Base-by-base conservation (phyloP, 2,888 invertebrate species). In the Lampropteryx suffumata region DNA sequence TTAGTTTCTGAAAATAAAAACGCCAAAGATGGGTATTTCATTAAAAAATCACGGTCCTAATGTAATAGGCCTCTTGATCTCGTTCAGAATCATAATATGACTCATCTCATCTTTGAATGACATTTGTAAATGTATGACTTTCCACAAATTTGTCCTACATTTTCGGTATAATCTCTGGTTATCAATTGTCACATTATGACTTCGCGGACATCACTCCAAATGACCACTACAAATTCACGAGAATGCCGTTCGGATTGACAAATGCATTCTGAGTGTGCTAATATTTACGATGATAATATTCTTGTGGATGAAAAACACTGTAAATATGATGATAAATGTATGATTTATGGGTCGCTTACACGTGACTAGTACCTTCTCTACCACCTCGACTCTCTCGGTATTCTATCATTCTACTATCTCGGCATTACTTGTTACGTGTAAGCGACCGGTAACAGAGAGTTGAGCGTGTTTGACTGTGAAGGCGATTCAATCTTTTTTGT, bases 381-480 rank as follows among this genome's bases (percentile, higher is more conserved):
- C n/a, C n/a, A n/a, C n/a, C n/a, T n/a, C n/a, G n/a, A n/a, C n/a
- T n/a, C n/a, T n/a, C n/a, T n/a, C n/a, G n/a, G n/a, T n/a, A n/a
- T n/a, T n/a, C n/a, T n/a, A n/a, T n/a, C n/a, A n/a, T n/a, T n/a
- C n/a, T n/a, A n/a, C n/a, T n/a, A n/a, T n/a, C n/a, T n/a, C n/a
- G n/a, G n/a, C n/a, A n/a, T n/a, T n/a, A n/a, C n/a, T n/a, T n/a
- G n/a, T n/a, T n/a, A n/a, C n/a, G n/a, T n/a, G n/a, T n/a, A n/a
- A n/a, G n/a, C n/a, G n/a, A n/a, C n/a, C n/a, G n/a, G n/a, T 27
- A 10, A 44, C 36, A 13, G 43, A 27, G 24, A 35, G 35, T 30
- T 45, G 36, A 51, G 41, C 41, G 50, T 45, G 40, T 50, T 44
- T 42, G 13, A 39, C 17, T 41, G 45, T 33, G 32, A 26, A 30